Percentiles rank a stretch among this genome's conserved stretches.
These are phyloP conservation scores for Onychomys torridus DNA, from an alignment of 2,797 vertebrate species.

Conservation along the genomic window DNA sequence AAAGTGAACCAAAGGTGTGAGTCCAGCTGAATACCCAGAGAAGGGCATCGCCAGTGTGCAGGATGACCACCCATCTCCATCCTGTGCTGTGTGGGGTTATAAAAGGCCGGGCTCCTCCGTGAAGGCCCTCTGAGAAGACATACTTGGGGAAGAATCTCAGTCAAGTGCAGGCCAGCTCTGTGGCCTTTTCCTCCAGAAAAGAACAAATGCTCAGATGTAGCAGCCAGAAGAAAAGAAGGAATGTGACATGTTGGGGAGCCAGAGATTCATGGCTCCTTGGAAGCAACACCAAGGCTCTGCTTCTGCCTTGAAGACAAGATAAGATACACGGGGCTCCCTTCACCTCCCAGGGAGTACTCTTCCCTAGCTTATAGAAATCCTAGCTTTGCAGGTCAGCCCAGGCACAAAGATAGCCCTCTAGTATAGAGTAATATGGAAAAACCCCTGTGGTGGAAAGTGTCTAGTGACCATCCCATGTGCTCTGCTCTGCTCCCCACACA, in stretches of 20 bases:
- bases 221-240: neutral
- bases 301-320: neutral
- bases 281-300: rapidly evolving
- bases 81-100: neutral
- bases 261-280: neutral
- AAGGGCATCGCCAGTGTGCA: neutral
- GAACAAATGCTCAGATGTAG: neutral
- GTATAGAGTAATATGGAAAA: rapidly evolving
- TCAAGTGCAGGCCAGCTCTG: neutral
- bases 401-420: neutral
- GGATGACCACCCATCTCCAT: neutral
- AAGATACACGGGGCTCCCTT: neutral
- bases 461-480: neutral
- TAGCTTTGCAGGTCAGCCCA: neutral
- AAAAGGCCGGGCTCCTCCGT: neutral
- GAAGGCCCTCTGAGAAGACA: neutral
- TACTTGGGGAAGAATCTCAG: neutral
- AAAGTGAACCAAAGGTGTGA: neutral
- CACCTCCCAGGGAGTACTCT: rapidly evolving
- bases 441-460: rapidly evolving
- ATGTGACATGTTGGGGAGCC: rapidly evolving
- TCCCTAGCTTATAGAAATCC: neutral
- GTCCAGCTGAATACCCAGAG: neutral
- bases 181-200: neutral
- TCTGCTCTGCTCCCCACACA: neutral